A percentile compares a stretch with the other conserved stretches of the same genome.
phyloP scores from a whole-genome alignment of 2,113 vertebrate species.

The Orthonyx spaldingii region DNA sequence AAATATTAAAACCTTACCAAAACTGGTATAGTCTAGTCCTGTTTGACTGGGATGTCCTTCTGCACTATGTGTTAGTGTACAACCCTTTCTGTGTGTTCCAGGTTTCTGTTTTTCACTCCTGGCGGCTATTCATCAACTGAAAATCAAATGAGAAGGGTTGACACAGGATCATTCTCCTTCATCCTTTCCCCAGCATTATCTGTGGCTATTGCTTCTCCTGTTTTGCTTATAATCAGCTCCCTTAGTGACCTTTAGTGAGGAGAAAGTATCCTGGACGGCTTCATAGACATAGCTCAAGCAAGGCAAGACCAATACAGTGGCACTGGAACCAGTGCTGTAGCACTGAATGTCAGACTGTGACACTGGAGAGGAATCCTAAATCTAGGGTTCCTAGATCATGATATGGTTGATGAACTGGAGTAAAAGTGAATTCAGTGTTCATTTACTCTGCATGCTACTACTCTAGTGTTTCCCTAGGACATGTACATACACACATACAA shows the following conservation, averaged over 20 bases:
- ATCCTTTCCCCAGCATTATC: neutral
- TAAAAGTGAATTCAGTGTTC: neutral
- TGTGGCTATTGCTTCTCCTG: neutral
- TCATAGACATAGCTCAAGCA: neutral
- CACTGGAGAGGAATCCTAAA: neutral
- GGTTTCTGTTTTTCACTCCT: neutral
- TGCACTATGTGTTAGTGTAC: neutral
- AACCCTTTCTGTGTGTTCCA: neutral
- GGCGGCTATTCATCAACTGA: neutral
- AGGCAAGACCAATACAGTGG: neutral
- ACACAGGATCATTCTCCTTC: neutral
- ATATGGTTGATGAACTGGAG: neutral
- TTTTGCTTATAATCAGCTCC: neutral
- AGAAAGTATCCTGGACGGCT: neutral
- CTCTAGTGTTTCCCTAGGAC: neutral
- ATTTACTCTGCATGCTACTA: neutral
- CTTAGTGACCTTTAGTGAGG: neutral
- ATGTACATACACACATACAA: neutral
- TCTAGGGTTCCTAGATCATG: accelerated
- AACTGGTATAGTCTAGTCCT: neutral
- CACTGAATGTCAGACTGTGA: neutral
- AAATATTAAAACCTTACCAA: neutral
- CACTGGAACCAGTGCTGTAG: neutral
- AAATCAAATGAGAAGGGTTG: neutral
- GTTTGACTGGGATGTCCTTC: neutral